Evolutionary conservation across 2,797 vertebrate genomes (phyloP), one percentile per base, ranked within the genome.

Genomic region (Emys orbicularis): DNA sequence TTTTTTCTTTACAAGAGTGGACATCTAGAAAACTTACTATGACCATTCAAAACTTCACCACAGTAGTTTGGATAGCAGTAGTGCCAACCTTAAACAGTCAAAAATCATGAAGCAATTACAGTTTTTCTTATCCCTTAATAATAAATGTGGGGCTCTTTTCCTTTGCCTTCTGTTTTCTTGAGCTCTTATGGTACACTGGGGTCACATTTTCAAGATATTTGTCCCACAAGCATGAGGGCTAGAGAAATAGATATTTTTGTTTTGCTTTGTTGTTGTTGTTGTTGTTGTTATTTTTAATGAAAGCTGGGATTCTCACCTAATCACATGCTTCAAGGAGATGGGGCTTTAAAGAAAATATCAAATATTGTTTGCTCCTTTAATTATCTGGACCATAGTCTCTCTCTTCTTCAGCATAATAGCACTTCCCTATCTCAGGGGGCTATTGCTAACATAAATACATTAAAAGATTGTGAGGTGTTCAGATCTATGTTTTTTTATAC

Each of bases 81-180:
- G 1, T 18, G n/a, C 3, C 4, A 5, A 12, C 4, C 4, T 56
- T 15, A 68, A 37, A 92, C 37, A 2, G 44, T 74, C 0, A 86
- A 79, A 89, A 84, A 68, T 1, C 7, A 37, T 81, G 61, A 25
- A 44, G 86, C 82, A 88, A 2, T 5, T 54, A 3, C 5, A 18
- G 18, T 65, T 65, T 59, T 56, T 65, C 79, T 0, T 0, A 0
- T 56, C 68, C 91, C 49, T 79, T 31, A 95, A 92, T 29, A 79
- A 50, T 29, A 79, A 50, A 83, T 4, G 7, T 74, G 47, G 21
- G 8, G 4, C 13, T 89, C 0, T 81, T 15, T 93, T 83, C 27
- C 1, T 56, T 95, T 72, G 41, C 53, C 72, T 1, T 37, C 31
- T 84, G 12, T 0, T 61, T 93, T 92, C 9, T 41, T 74, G 44